Percentiles rank a stretch among this genome's conserved stretches.
phyloP scores from a whole-genome alignment of 1,140 invertebrate genomes.

The Procambarus virginalis region DNA sequence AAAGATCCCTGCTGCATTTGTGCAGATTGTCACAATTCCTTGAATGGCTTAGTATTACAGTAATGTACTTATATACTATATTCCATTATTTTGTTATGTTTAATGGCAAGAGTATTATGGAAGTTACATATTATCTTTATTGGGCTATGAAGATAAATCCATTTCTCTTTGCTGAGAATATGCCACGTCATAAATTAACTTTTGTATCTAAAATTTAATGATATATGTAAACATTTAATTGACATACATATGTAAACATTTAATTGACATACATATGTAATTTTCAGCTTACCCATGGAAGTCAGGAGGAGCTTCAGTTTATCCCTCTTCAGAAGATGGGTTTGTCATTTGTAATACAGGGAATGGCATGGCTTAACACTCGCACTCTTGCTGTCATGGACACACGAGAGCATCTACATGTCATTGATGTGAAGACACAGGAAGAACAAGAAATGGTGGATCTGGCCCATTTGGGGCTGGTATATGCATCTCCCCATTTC shows the following conservation, averaged over 20 bases:
- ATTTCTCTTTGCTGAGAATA: too few relatives aligned
- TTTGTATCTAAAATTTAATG: too few relatives aligned
- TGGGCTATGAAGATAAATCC: too few relatives aligned
- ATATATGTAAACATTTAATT: not conserved
- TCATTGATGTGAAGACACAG: constrained; percentile 91
- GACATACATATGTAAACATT: not conserved
- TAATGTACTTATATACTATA: too few relatives aligned
- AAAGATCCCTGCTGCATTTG: too few relatives aligned
- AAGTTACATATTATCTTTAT: too few relatives aligned
- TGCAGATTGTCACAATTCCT: too few relatives aligned
- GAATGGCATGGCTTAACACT: constrained; percentile 90
- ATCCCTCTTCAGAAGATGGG: constrained; percentile 82
- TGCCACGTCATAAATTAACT: too few relatives aligned
- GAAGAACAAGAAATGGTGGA: constrained; percentile 89
- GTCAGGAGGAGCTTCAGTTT: constrained; percentile 77
- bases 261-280: not conserved
- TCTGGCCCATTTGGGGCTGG: constrained; percentile 87
- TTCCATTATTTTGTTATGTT: too few relatives aligned
- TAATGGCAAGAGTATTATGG: too few relatives aligned
- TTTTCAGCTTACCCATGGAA: constrained; percentile 66
- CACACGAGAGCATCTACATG: constrained; percentile 87
- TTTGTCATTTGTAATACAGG: constrained; percentile 82
- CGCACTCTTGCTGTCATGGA: constrained; percentile 90
- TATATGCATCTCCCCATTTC: constrained; percentile 94
- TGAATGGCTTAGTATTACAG: too few relatives aligned